Conservation (phyloP, 2,113 vertebrate species). For the Spea bombifrons region DNA sequence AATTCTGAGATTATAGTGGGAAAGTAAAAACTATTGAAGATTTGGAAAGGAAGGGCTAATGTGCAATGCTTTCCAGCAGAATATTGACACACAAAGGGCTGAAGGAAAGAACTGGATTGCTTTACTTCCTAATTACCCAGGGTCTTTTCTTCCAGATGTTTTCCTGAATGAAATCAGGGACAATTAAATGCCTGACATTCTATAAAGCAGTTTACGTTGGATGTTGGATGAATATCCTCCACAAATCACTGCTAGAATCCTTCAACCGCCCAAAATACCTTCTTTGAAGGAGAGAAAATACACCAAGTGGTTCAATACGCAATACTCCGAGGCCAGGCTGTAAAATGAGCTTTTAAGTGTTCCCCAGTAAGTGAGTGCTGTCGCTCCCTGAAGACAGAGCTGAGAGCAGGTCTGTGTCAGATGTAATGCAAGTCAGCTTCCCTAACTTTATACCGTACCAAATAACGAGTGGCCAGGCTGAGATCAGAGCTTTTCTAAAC, state of each 20-base stretch:
- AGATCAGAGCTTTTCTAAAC: not conserved
- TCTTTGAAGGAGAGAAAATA: not conserved
- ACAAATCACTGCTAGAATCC: not conserved
- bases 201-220: not conserved
- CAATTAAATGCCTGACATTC: not conserved
- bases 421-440: not conserved
- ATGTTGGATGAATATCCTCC: not conserved
- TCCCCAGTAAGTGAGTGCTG: not conserved
- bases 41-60: too few relatives aligned
- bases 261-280: not conserved
- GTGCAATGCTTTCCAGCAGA: too few relatives aligned
- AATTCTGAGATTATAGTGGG: too few relatives aligned
- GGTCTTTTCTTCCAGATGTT: not conserved
- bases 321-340: slow-evolving; percentile 9
- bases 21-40: too few relatives aligned
- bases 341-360: slow-evolving; percentile 22
- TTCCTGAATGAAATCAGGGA: not conserved
- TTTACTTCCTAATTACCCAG: not conserved
- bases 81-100: too few relatives aligned
- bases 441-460: not conserved
- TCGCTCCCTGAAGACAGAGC: not conserved
- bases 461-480: not conserved
- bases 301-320: not conserved
- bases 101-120: not conserved
- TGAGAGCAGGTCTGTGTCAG: not conserved